Evolutionary conservation across 2,888 invertebrate genomes (phyloP).

Genomic region (Andrena hattorfiana): DNA sequence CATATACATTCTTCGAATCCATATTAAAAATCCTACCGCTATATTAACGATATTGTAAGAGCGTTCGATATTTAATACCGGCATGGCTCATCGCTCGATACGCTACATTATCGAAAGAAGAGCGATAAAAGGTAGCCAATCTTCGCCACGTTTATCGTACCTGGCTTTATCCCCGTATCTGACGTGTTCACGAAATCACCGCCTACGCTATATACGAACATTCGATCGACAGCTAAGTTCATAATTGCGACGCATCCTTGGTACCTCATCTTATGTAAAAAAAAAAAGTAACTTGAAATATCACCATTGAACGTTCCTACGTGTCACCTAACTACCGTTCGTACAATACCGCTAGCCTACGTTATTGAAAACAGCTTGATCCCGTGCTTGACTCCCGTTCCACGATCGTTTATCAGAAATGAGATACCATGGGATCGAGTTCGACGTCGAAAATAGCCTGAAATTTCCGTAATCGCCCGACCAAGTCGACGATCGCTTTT

Average conservation of each 20-base stretch:
- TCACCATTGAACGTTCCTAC: too few relatives aligned
- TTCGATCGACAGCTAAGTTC: neutral
- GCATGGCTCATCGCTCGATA: slow-evolving; percentile 16
- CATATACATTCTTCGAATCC: neutral
- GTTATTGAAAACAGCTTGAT: slow-evolving; percentile 26
- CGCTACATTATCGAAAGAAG: slow-evolving; percentile 36
- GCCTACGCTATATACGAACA: neutral
- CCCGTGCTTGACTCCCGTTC: neutral
- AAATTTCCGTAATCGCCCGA: neutral
- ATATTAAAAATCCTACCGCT: neutral
- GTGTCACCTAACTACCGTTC: too few relatives aligned
- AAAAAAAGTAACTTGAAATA: too few relatives aligned
- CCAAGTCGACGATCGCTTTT: slow-evolving; percentile 1
- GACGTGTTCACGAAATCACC: neutral
- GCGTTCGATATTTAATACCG: slow-evolving; percentile 3
- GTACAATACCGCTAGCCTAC: neutral
- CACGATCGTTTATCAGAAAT: slow-evolving; percentile 19
- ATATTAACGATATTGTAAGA: neutral
- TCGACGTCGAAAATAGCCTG: slow-evolving; percentile 18
- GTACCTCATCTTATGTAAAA: too few relatives aligned
- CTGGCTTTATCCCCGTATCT: slow-evolving; percentile 24
- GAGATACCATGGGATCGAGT: neutral
- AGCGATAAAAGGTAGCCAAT: slow-evolving; percentile 30
- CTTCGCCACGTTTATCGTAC: slow-evolving; percentile 25
- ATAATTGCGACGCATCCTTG: neutral